phyloP scores from a whole-genome alignment of 2,888 invertebrate species.

The Lymantria monacha region DNA sequence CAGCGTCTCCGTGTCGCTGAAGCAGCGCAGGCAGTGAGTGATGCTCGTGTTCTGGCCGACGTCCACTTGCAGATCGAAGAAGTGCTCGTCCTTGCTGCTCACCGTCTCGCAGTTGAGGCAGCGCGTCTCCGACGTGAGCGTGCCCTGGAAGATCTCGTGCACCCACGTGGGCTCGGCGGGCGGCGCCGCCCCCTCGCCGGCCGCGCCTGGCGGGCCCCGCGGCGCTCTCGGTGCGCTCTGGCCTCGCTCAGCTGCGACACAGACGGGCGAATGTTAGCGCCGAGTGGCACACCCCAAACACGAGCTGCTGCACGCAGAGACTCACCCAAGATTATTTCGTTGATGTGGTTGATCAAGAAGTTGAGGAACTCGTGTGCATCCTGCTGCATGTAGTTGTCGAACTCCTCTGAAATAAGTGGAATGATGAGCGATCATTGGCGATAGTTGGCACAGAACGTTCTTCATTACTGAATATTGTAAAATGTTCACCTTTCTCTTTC shows the following conservation, averaged over 20 bases:
- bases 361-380: constrained; percentile 99
- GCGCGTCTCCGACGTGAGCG: constrained; percentile 98
- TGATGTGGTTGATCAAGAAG: constrained; percentile 98
- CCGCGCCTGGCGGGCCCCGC: constrained; percentile 64
- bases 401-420: constrained; percentile 88
- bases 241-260: constrained; percentile 87
- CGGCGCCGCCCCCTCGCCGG: constrained; percentile 68
- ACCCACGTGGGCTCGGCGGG: constrained; percentile 97
- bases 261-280: neutral
- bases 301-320: constrained; percentile 15
- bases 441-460: no score
- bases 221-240: constrained; percentile 85
- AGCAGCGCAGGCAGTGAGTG: constrained; percentile 98
- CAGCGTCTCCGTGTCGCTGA: constrained; percentile 98
- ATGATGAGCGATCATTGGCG: no score
- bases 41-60: constrained; percentile 99
- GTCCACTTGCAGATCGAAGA: constrained; percentile 99
- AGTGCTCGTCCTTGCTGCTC: constrained; percentile 99
- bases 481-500: constrained; percentile 94
- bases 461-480: constrained; percentile 10
- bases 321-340: constrained; percentile 97
- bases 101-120: constrained; percentile 99
- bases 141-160: constrained; percentile 99
- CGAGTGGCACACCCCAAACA: neutral
- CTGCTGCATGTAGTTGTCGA: constrained; percentile 99